These are phyloP conservation scores for Sinosuthora webbiana DNA, from an alignment of 2,113 vertebrate genomes.

Conservation along the genomic window DNA sequence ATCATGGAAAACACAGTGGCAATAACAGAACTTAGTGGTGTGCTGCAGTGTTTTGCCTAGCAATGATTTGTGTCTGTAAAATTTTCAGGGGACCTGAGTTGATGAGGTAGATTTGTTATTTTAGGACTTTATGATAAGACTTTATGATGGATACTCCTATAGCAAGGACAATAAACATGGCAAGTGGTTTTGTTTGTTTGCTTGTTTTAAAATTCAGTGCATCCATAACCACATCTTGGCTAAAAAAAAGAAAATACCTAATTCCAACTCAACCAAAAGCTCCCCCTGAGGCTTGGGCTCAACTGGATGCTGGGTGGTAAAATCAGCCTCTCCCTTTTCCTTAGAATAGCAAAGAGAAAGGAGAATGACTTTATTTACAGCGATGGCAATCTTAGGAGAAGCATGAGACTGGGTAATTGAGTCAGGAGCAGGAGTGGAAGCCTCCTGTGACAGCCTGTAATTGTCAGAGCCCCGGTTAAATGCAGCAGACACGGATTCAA, in stretches of 20 bases:
- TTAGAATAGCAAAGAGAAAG: neutral
- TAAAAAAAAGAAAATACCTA: neutral
- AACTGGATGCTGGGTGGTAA: neutral
- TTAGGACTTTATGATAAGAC: neutral
- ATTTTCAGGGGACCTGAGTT: neutral
- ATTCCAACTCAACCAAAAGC: neutral
- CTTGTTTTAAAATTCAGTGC: neutral
- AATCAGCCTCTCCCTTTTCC: neutral
- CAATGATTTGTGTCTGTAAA: neutral
- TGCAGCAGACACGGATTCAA: neutral
- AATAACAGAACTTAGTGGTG: neutral
- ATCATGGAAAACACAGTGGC: neutral
- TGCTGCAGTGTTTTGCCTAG: neutral
- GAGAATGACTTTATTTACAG: constrained; percentile 1
- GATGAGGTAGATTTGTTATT: neutral
- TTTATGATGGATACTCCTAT: neutral
- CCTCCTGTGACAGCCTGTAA: constrained; percentile 3
- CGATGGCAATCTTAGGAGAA: neutral
- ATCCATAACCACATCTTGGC: neutral
- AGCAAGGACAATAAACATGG: neutral
- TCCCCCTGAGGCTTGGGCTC: neutral
- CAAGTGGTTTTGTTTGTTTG: neutral
- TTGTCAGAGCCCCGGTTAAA: neutral
- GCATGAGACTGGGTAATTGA: neutral
- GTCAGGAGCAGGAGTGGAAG: constrained; percentile 8